Conservation (phyloP, 2,888 invertebrate genomes). For the Drosophila meridiana region DNA sequence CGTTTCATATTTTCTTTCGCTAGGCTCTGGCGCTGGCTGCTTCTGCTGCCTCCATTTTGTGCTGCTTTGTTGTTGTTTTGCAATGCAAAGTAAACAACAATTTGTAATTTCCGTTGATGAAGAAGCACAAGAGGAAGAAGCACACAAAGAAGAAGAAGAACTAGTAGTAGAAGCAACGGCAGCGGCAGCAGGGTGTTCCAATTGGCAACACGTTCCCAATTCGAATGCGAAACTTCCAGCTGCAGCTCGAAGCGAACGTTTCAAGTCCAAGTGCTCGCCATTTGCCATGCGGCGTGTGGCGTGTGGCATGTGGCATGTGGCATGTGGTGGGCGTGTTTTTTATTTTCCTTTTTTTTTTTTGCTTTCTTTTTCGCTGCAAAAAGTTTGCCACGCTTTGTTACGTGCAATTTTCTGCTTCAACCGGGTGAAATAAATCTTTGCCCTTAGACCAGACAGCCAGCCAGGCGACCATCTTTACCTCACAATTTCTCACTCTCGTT, state of each 20-base stretch:
- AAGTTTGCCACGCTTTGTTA: slow-evolving; percentile 77
- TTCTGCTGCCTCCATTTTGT: slow-evolving; percentile 4
- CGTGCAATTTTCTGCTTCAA: slow-evolving; percentile 77
- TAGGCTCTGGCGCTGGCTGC: slow-evolving; percentile 1
- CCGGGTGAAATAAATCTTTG: slow-evolving; percentile 75
- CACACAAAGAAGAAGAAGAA: background rate
- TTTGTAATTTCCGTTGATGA: slow-evolving; percentile 77
- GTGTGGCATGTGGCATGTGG: slow-evolving; percentile 21
- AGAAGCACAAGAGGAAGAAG: slow-evolving; percentile 16
- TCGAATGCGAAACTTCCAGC: slow-evolving; percentile 1
- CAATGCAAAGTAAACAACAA: slow-evolving; percentile 78
- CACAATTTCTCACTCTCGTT: background rate
- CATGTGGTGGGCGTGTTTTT: slow-evolving; percentile 42
- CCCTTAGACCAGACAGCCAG: slow-evolving; percentile 31
- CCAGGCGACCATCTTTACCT: slow-evolving; percentile 13
- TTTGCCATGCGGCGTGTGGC: slow-evolving; percentile 19
- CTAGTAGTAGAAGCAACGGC: background rate
- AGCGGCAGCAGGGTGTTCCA: background rate
- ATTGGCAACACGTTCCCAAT: slow-evolving; percentile 18
- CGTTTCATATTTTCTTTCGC: slow-evolving; percentile 8
- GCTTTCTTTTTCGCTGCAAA: slow-evolving; percentile 22
- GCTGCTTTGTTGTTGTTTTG: slow-evolving; percentile 36
- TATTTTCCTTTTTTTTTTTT: background rate
- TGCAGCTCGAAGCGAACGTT: slow-evolving; percentile 18
- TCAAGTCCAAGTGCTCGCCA: slow-evolving; percentile 29